These are phyloP conservation scores for Drosophila insularis DNA, from an alignment of 1,140 invertebrate genomes.

Conservation along the genomic window DNA sequence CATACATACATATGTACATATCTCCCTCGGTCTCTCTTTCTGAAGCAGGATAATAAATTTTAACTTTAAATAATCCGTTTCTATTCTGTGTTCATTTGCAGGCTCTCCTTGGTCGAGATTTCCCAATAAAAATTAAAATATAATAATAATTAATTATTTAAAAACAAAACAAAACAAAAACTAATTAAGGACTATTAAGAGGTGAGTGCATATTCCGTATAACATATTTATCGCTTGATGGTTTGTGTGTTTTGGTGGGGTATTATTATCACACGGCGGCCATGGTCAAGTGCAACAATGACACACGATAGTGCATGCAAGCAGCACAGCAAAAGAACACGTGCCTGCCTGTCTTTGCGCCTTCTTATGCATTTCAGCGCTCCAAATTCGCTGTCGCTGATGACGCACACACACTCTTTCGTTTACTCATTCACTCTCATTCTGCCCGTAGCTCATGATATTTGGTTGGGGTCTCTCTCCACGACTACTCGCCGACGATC, in stretches of 20 bases:
- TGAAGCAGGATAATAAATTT: too few relatives aligned
- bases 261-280: constrained; percentile 1
- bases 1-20: too few relatives aligned
- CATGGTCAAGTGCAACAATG: constrained; percentile 35
- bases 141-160: constrained; percentile 23
- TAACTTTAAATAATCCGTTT: background rate
- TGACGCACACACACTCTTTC: background rate
- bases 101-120: constrained; percentile 58
- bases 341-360: constrained; percentile 1
- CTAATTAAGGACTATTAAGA: constrained; percentile 77
- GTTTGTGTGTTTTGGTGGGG: constrained; percentile 5
- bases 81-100: constrained; percentile 27
- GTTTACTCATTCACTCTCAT: background rate
- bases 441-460: background rate
- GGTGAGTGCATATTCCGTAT: constrained; percentile 41
- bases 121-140: constrained; percentile 18
- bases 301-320: too few relatives aligned
- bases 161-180: constrained; percentile 32
- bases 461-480: background rate
- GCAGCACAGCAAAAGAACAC: background rate
- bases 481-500: background rate
- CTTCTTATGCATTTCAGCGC: background rate
- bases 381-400: constrained; percentile 5
- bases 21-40: too few relatives aligned
- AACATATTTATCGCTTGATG: background rate